phyloP scores from a whole-genome alignment of 2,113 vertebrate species.

The Equus quagga region DNA sequence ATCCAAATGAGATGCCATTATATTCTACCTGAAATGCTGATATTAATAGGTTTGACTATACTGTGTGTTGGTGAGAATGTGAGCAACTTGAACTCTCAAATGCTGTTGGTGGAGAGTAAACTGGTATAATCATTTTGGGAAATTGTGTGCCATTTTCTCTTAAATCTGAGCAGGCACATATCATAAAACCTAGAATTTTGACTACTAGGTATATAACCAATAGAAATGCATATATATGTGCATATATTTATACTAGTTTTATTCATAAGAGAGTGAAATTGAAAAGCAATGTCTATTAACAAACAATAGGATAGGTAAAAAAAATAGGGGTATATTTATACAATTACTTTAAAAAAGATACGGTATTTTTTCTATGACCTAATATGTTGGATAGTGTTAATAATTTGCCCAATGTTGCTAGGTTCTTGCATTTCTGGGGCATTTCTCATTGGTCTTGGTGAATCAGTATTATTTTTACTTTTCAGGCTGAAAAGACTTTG shows the following conservation, averaged over 20 bases:
- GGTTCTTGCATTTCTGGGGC: not conserved
- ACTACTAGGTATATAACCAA: not conserved
- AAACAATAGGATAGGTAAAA: not conserved
- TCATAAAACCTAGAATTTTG: not conserved
- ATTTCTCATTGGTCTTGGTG: not conserved
- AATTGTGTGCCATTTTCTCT: not conserved
- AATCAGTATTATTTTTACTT: not conserved
- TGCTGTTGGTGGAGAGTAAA: not conserved
- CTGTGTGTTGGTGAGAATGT: not conserved
- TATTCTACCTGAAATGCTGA: not conserved
- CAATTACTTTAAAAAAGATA: not conserved
- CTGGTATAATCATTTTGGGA: not conserved
- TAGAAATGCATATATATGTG: not conserved
- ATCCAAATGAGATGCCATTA: not conserved
- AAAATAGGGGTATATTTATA: not conserved
- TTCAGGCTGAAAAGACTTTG: not conserved
- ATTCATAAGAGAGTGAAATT: not conserved
- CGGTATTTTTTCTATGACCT: not conserved
- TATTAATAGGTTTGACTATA: not conserved
- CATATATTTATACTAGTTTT: not conserved
- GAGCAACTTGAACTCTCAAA: not conserved
- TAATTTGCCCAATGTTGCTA: not conserved
- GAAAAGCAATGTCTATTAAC: not conserved
- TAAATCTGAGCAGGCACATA: not conserved
- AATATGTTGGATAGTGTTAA: not conserved